These are phyloP conservation scores for Drosophila teissieri DNA, from an alignment of 1,140 invertebrate genomes.

Conservation along the genomic window DNA sequence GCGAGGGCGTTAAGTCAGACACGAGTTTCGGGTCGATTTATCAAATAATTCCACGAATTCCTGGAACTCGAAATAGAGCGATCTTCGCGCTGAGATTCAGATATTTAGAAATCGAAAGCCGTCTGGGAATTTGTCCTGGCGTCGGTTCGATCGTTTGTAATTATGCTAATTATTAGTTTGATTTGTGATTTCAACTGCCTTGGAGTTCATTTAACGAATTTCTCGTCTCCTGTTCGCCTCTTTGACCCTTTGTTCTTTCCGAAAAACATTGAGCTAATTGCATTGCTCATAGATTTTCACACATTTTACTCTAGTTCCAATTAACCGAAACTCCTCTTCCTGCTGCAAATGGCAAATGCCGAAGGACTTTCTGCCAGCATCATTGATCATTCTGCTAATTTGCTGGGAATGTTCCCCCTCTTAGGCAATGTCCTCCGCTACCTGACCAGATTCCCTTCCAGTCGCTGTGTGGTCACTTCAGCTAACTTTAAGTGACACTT, in stretches of 20 bases:
- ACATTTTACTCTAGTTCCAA: slow-evolving; percentile 69
- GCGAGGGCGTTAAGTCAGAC: slow-evolving; percentile 76
- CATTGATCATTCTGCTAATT: slow-evolving; percentile 66
- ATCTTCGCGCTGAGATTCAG: slow-evolving; percentile 46
- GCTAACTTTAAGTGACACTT: slow-evolving; percentile 39
- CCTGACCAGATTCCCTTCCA: slow-evolving; percentile 27
- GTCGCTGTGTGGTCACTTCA: slow-evolving; percentile 63
- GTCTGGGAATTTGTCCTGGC: slow-evolving; percentile 41
- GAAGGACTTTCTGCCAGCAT: slow-evolving; percentile 22
- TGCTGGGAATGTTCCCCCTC: slow-evolving; percentile 28
- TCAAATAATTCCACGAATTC: slow-evolving; percentile 69
- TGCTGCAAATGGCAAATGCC: slow-evolving; percentile 43
- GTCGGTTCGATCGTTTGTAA: slow-evolving; percentile 46
- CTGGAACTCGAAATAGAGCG: slow-evolving; percentile 69
- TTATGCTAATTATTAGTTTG: slow-evolving; percentile 69
- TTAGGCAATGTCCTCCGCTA: slow-evolving; percentile 30
- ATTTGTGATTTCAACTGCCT: slow-evolving; percentile 5
- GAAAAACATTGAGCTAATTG: slow-evolving; percentile 50
- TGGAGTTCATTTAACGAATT: not conserved
- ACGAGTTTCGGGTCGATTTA: slow-evolving; percentile 81
- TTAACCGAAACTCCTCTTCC: slow-evolving; percentile 66
- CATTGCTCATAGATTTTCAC: slow-evolving; percentile 59
- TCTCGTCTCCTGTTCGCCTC: not conserved
- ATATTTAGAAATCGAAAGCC: slow-evolving; percentile 11
- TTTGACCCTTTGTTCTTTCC: slow-evolving; percentile 42